Conservation (phyloP, 2,888 invertebrate species). For the Standfussiana lucernea region DNA sequence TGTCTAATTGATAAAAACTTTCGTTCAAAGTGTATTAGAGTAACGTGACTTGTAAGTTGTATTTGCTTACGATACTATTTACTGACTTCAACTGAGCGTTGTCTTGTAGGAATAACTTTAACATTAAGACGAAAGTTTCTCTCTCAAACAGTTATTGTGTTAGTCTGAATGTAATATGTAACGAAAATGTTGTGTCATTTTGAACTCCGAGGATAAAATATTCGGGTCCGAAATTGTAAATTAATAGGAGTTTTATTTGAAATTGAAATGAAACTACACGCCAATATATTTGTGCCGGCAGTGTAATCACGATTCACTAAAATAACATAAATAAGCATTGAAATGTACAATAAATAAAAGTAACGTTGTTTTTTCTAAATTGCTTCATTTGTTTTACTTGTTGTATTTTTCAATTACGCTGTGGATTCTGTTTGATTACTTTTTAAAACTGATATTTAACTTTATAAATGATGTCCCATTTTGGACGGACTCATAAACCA, state of each 20-base stretch:
- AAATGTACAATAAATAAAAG: background rate
- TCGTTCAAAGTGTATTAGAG: slow-evolving; percentile 47
- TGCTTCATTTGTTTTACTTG: background rate
- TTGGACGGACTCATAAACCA: too few species aligned
- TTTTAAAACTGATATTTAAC: background rate
- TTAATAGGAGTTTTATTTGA: background rate
- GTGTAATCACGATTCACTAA: background rate
- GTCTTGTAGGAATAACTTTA: slow-evolving; percentile 47
- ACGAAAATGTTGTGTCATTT: background rate
- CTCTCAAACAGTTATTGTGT: slow-evolving; percentile 30
- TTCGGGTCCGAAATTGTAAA: background rate
- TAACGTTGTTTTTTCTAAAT: background rate
- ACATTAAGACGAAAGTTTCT: slow-evolving; percentile 35
- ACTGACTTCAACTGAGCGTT: slow-evolving; percentile 51
- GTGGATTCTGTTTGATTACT: background rate
- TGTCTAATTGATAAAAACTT: slow-evolving; percentile 42
- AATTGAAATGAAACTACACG: too few species aligned
- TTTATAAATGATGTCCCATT: too few species aligned
- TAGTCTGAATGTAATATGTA: slow-evolving; percentile 28
- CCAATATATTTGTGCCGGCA: background rate
- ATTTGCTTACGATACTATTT: slow-evolving; percentile 53
- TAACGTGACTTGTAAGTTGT: slow-evolving; percentile 49
- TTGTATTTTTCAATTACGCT: background rate
- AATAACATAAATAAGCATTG: background rate
- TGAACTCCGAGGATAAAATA: background rate